Evolutionary conservation across 2,888 invertebrate genomes (phyloP).

Genomic region (Copidosoma aretas): DNA sequence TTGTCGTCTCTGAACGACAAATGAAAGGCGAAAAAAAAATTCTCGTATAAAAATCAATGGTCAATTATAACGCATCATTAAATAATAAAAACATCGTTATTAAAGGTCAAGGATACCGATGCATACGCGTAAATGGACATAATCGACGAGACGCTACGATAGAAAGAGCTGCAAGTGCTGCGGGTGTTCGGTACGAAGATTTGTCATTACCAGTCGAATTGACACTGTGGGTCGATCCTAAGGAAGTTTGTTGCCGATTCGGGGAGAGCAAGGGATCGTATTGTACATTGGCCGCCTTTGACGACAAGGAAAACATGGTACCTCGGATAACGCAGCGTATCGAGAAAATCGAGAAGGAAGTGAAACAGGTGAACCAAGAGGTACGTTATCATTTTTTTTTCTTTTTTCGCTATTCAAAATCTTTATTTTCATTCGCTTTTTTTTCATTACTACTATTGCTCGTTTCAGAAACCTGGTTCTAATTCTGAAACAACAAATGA

Average conservation of each 20-base stretch:
- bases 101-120: conserved; percentile 73
- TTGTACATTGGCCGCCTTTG: conserved; percentile 69
- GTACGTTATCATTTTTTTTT: conserved; percentile 22
- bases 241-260: conserved; percentile 69
- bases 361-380: conserved; percentile 35
- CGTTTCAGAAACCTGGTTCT: conserved; percentile 47
- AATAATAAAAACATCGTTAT: not conserved
- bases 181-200: conserved; percentile 70
- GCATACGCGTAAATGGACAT: conserved; percentile 73
- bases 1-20: too few relatives aligned
- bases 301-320: conserved; percentile 57
- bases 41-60: too few relatives aligned
- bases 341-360: conserved; percentile 33
- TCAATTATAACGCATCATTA: not conserved
- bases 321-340: conserved; percentile 36
- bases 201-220: conserved; percentile 74
- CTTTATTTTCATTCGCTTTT: too few relatives aligned
- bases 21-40: too few relatives aligned
- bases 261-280: conserved; percentile 71
- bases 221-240: conserved; percentile 79
- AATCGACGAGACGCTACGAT: conserved; percentile 72
- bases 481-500: conserved; percentile 42
- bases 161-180: conserved; percentile 69
- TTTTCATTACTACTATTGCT: not conserved
- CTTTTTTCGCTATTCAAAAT: conserved; percentile 14